phyloP scores from a whole-genome alignment of 2,113 vertebrate genomes.

The Castor canadensis region DNA sequence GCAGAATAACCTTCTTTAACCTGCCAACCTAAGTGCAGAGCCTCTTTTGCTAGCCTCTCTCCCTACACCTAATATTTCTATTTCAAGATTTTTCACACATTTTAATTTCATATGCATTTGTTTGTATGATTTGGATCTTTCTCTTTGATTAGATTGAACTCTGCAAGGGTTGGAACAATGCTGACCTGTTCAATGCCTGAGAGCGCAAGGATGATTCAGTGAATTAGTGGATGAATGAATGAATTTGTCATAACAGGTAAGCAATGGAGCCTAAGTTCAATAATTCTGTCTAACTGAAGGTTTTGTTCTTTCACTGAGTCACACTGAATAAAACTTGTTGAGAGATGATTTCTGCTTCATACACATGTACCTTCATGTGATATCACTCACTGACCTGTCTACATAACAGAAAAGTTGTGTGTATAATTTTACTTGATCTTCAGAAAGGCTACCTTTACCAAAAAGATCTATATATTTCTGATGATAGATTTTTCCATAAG shows the following conservation, averaged over 20 bases:
- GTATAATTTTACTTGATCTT: not conserved
- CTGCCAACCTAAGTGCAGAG: not conserved
- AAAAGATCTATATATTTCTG: not conserved
- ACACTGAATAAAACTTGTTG: not conserved
- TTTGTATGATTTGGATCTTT: not conserved
- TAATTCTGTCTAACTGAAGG: not conserved
- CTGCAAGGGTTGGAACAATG: not conserved
- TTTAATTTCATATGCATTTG: not conserved
- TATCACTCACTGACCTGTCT: not conserved
- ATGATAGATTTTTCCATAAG: not conserved
- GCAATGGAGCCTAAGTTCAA: not conserved
- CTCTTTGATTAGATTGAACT: not conserved
- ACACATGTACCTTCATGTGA: not conserved
- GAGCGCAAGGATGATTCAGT: too few relatives aligned
- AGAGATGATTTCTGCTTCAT: not conserved
- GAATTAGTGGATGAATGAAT: not conserved
- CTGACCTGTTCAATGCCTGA: not conserved
- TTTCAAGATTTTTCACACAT: not conserved
- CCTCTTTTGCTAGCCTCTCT: not conserved
- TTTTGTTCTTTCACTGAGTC: not conserved
- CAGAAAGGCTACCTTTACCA: not conserved
- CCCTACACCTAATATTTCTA: not conserved
- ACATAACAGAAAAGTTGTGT: not conserved
- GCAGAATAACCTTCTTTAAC: not conserved
- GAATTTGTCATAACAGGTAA: not conserved